Evolutionary conservation across 2,888 invertebrate species (phyloP), one percentile per base, ranked within the genome.

Genomic region (Euclidia mi): DNA sequence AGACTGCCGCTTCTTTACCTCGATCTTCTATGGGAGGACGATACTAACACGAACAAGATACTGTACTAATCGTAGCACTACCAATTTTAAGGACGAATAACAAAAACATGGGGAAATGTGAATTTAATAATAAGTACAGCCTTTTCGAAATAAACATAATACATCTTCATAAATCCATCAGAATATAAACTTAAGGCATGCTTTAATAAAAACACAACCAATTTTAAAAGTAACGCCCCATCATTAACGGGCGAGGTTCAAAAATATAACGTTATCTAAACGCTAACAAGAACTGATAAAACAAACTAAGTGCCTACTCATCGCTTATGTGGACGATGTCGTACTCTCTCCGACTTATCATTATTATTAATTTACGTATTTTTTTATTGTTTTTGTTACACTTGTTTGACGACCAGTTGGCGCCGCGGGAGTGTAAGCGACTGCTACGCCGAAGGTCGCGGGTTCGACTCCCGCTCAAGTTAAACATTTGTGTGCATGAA

Each of bases 351-450:
- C 53, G 62, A 55, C 55, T 72, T 72, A 78, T 76, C 75, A 70
- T 9, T 57, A 64, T 72, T 69, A 76, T 71, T 49, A 65, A 74
- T 74, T 76, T 64, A 69, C 71, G 70, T 72, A 71, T 62, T 65
- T 59, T 65, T 59, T 65, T 50, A 42, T 58, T n/a, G n/a, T n/a
- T n/a, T n/a, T n/a, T n/a, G n/a, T n/a, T n/a, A n/a, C n/a, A n/a
- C n/a, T n/a, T n/a, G n/a, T n/a, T n/a, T n/a, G n/a, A n/a, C n/a
- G n/a, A n/a, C n/a, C n/a, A n/a, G n/a, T n/a, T n/a, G n/a, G n/a
- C n/a, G n/a, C n/a, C n/a, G n/a, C n/a, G n/a, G n/a, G n/a, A n/a
- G n/a, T n/a, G n/a, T n/a, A n/a, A n/a, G n/a, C n/a, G n/a, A n/a
- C n/a, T n/a, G n/a, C n/a, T n/a, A n/a, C n/a, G n/a, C n/a, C n/a